Evolutionary conservation across 2,113 vertebrate species (phyloP).

Genomic region (Nibea coibor): DNA sequence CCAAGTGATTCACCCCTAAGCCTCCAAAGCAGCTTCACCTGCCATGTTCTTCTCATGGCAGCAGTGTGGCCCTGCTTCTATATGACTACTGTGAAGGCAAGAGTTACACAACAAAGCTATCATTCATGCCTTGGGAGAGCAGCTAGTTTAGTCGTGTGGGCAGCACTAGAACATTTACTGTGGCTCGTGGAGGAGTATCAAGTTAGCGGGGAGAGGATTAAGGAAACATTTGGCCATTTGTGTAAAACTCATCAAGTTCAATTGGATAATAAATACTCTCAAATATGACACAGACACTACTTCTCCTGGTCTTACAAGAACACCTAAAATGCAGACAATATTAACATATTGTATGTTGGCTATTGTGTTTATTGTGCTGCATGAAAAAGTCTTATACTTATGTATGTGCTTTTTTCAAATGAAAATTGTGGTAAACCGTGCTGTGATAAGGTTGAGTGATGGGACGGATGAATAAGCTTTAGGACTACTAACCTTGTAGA

Average conservation of each 20-base stretch:
- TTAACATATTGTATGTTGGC: background rate
- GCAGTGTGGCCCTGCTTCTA: conserved; percentile 38
- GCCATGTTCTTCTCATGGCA: conserved; percentile 68
- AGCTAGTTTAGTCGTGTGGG: conserved; percentile 15
- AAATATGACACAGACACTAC: conserved; percentile 4
- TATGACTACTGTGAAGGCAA: conserved; percentile 40
- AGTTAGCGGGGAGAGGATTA: conserved; percentile 19
- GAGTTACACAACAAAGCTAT: conserved; percentile 56
- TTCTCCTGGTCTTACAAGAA: conserved; percentile 1
- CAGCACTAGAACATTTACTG: conserved; percentile 23
- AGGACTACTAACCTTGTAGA: conserved; percentile 93
- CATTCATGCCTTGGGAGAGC: conserved; percentile 47
- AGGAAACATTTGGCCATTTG: conserved; percentile 32
- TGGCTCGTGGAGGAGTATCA: conserved; percentile 18
- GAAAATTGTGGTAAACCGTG: background rate
- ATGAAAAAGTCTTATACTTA: background rate
- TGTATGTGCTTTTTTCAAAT: background rate
- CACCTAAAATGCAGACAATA: background rate
- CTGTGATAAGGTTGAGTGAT: conserved; percentile 12
- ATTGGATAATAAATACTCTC: conserved; percentile 3
- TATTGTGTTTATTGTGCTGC: background rate
- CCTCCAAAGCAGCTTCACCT: conserved; percentile 83
- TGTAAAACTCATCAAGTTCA: conserved; percentile 22
- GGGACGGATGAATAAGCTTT: background rate
- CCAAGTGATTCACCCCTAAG: conserved; percentile 87